A percentile compares a stretch with the other conserved stretches of the same genome.
Conservation (phyloP, 2,888 invertebrate genomes). For the Rotaria socialis region DNA sequence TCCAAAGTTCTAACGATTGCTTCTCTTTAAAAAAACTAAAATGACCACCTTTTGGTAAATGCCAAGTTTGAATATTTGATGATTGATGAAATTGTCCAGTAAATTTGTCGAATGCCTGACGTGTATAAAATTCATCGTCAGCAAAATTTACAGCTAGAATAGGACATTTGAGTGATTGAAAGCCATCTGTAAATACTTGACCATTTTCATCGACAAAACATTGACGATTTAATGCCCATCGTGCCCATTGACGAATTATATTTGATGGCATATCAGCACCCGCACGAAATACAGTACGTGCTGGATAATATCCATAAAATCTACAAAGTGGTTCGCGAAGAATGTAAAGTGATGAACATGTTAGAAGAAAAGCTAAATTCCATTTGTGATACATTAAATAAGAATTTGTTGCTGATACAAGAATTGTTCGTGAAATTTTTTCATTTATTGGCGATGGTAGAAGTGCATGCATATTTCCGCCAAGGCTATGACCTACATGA, state of each 20-base stretch:
- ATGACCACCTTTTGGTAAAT: constrained; percentile 1
- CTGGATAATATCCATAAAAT: background rate
- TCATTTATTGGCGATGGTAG: background rate
- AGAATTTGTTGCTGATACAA: background rate
- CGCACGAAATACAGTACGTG: background rate
- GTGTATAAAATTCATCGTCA: constrained; percentile 1
- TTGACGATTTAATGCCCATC: background rate
- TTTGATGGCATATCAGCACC: background rate
- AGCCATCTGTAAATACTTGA: background rate
- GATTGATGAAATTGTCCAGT: background rate
- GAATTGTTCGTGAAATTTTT: background rate
- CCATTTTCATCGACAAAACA: background rate
- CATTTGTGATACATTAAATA: background rate
- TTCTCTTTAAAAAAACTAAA: background rate
- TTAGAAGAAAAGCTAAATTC: background rate
- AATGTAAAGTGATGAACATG: background rate
- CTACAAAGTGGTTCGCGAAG: background rate
- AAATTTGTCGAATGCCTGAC: background rate
- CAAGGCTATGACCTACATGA: constrained; percentile 18
- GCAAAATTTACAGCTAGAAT: background rate
- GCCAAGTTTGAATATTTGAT: background rate
- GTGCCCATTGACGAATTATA: constrained; percentile 24
- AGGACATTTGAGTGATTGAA: background rate
- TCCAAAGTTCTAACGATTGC: background rate
- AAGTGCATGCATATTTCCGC: constrained; percentile 13